phyloP scores from a whole-genome alignment of 1,140 invertebrate genomes.

The Ips nitidus region DNA sequence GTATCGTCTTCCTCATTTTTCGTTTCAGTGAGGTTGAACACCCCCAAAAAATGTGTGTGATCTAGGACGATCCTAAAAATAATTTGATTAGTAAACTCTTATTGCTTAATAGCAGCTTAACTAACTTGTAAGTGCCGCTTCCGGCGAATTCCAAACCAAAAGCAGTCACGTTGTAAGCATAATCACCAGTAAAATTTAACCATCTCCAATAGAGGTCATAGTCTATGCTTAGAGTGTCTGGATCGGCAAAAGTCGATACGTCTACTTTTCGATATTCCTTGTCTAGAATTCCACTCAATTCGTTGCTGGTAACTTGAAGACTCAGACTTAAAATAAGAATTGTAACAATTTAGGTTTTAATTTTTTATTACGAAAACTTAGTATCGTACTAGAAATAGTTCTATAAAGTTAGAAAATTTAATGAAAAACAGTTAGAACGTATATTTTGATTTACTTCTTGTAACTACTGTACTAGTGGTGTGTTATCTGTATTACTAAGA shows the following conservation, averaged over 20 bases:
- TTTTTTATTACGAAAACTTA: too few species aligned
- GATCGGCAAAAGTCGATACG: conserved; percentile 5
- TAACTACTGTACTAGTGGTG: too few species aligned
- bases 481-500: too few species aligned
- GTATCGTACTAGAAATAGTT: too few species aligned
- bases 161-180: neutral
- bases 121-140: conserved; percentile 15
- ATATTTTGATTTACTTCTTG: too few species aligned
- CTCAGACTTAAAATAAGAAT: neutral
- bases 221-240: conserved; percentile 2
- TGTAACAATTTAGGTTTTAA: too few species aligned
- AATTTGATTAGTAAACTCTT: neutral
- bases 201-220: conserved; percentile 20
- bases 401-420: too few species aligned
- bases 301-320: conserved; percentile 10
- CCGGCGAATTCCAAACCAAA: neutral
- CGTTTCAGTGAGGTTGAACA: conserved; percentile 17
- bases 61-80: conserved; percentile 11
- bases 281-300: neutral
- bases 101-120: neutral
- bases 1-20: conserved; percentile 7
- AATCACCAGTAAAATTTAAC: conserved; percentile 16
- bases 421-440: too few species aligned
- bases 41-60: conserved; percentile 7
- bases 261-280: neutral